Evolutionary conservation across 2,797 vertebrate species (phyloP), one percentile per base, ranked within the genome.

Genomic region (Ciconia nigra): DNA sequence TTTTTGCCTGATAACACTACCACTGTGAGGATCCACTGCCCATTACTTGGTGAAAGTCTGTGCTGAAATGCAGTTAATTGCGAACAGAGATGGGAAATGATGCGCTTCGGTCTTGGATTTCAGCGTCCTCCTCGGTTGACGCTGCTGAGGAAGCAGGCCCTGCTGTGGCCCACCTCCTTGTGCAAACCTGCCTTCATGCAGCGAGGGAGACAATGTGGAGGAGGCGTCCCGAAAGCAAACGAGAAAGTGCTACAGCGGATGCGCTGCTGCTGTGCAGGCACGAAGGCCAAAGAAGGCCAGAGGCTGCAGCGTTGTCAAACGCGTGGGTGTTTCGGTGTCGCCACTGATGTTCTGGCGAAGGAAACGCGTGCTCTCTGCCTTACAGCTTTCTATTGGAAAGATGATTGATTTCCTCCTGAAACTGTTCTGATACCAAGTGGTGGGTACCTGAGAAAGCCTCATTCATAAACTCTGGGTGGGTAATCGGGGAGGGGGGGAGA

Each of bases 381-480:
- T 81, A 57, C 0, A 0, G 19, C 13, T 54, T 74, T 51, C 88
- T 72, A 2, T 35, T 59, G 62, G 72, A 88, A 91, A 62, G 51
- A 86, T 70, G 72, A 91, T 90, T 81, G 62, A 87, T 88, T 81
- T 83, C 42, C 61, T 82, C 22, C 76, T 84, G 76, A 88, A 92
- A 79, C 35, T 47, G 33, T 58, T 82, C 58, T 61, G 55, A 59
- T 89, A 80, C 42, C 47, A 73, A 83, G n/a, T 22, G 44, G 31
- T 73, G 57, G 51, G 76, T 92, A 96, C 92, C 94, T 86, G 72
- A 93, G 87, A 94, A 94, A 88, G 70, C 55, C 79, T 93, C 82
- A 70, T 94, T 97, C 83, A 95, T 85, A 86, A 96, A 47, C 70
- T 52, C 28, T 89, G 83, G 55, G 81, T 87, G 79, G 35, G 41